Conservation (phyloP, 2,797 vertebrate species). For the Rhodeus uyekii region DNA sequence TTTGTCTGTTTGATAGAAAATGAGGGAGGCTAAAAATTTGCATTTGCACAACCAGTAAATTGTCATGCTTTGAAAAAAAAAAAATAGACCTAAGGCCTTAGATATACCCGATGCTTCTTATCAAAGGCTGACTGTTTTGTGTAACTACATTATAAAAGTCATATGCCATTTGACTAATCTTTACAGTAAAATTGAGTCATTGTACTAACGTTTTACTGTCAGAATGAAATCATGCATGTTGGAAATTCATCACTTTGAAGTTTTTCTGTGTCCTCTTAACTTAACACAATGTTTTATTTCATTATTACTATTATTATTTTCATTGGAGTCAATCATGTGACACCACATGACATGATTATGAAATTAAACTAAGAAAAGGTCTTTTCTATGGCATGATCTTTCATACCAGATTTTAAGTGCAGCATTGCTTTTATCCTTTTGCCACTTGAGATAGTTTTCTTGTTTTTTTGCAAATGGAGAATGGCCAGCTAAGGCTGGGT, state of each 20-base stretch:
- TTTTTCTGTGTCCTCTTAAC: too few species aligned
- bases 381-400: background rate
- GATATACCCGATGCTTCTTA: background rate
- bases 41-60: background rate
- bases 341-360: background rate
- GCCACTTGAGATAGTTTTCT: background rate
- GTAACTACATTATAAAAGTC: background rate
- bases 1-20: background rate
- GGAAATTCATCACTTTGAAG: background rate
- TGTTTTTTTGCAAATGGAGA: constrained; percentile 33
- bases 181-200: background rate
- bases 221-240: background rate
- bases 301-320: too few species aligned
- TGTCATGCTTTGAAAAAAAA: background rate
- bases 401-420: background rate
- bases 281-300: too few species aligned
- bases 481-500: constrained; percentile 55
- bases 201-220: background rate
- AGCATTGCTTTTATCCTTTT: background rate
- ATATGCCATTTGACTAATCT: background rate
- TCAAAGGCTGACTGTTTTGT: background rate
- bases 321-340: background rate
- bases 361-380: background rate
- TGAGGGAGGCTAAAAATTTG: background rate
- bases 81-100: background rate